A percentile compares a stretch with the other conserved stretches of the same genome.
phyloP scores from a whole-genome alignment of 1,140 invertebrate species.

The Atta cephalotes region DNA sequence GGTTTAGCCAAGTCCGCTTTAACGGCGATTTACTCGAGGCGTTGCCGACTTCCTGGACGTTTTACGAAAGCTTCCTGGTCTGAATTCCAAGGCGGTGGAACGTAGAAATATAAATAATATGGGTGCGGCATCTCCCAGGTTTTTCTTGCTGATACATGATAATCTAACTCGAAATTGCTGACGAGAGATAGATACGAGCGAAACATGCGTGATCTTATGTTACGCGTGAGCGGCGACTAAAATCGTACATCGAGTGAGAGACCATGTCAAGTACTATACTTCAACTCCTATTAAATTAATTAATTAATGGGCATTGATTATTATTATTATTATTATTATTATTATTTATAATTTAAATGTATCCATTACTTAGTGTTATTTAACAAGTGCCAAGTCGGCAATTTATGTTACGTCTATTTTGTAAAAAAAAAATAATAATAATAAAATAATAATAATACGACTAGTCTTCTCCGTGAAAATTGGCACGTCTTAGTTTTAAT shows the following conservation, averaged over 20 bases:
- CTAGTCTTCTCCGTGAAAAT: background rate
- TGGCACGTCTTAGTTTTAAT: background rate
- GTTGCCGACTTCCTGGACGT: slow-evolving; percentile 39
- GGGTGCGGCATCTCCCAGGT: slow-evolving; percentile 25
- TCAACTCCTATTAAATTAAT: slow-evolving; percentile 36
- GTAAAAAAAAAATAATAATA: background rate
- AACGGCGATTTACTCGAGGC: slow-evolving; percentile 52
- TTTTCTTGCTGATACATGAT: slow-evolving; percentile 43
- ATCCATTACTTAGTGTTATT: background rate
- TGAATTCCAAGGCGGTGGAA: slow-evolving; percentile 49
- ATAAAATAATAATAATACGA: no score
- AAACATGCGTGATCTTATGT: slow-evolving; percentile 48
- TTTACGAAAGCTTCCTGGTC: slow-evolving; percentile 49
- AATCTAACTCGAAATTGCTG: slow-evolving; percentile 51
- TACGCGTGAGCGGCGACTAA: slow-evolving; percentile 42
- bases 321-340: background rate
- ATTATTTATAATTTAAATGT: background rate
- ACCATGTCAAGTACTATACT: background rate
- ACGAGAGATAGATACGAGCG: background rate
- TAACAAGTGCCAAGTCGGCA: background rate
- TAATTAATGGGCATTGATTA: slow-evolving; percentile 24
- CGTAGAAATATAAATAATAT: slow-evolving; percentile 60
- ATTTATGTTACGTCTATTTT: background rate
- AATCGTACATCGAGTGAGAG: background rate
- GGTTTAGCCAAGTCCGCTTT: slow-evolving; percentile 14